phyloP scores from a whole-genome alignment of 1,140 invertebrate genomes.

The Myzus persicae region DNA sequence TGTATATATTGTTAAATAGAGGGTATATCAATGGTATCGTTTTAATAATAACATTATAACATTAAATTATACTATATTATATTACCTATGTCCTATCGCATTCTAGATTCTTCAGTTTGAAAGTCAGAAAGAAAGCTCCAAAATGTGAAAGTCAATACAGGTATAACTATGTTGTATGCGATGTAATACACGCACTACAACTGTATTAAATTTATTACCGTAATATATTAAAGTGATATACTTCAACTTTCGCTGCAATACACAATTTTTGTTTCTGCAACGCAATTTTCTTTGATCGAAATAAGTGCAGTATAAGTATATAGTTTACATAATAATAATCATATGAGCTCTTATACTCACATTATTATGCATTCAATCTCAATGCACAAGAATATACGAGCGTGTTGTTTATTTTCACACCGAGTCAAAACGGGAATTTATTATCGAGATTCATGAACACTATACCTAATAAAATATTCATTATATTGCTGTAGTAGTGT shows the following conservation, averaged over 20 bases:
- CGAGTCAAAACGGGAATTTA: background rate
- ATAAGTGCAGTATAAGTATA: background rate
- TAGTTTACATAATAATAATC: background rate
- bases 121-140: background rate
- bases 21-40: background rate
- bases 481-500: background rate
- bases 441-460: background rate
- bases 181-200: background rate
- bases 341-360: background rate
- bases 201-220: background rate
- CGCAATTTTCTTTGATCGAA: background rate
- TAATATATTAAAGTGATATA: background rate
- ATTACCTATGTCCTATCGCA: too few species aligned
- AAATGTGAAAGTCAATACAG: background rate
- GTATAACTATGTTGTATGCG: background rate
- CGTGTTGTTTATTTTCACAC: background rate
- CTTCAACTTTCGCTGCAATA: background rate
- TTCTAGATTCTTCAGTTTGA: background rate
- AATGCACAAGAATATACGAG: background rate
- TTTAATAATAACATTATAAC: background rate
- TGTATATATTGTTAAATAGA: background rate
- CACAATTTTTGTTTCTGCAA: background rate
- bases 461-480: background rate
- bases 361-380: background rate
- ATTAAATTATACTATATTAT: background rate